These are phyloP conservation scores for Melinopterus prodromus DNA, from an alignment of 2,888 invertebrate species.

Conservation along the genomic window DNA sequence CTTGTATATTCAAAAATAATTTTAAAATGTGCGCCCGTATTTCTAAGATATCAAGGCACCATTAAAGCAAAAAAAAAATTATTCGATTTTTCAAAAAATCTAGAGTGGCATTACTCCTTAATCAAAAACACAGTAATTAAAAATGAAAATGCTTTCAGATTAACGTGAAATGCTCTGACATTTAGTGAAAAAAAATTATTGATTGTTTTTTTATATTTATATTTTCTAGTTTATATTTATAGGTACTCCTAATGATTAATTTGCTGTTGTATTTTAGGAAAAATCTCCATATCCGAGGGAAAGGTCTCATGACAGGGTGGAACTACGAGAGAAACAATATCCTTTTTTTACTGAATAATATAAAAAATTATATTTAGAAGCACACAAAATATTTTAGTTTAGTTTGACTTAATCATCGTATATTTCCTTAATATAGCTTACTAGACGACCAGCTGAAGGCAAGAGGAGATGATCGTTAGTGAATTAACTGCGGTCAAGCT, in stretches of 20 bases:
- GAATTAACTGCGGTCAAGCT: not conserved
- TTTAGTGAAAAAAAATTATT: no score
- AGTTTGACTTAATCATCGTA: constrained; percentile 30
- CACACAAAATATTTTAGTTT: constrained; percentile 17
- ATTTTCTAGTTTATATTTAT: no score
- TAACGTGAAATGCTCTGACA: no score
- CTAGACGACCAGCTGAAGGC: constrained; percentile 61
- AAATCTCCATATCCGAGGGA: constrained; percentile 80
- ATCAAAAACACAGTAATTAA: no score
- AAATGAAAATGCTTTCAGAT: no score
- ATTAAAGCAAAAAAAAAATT: no score
- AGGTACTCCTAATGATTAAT: not conserved
- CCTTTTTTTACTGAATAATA: constrained; percentile 63
- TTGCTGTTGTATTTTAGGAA: constrained; percentile 67
- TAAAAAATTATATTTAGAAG: constrained; percentile 30
- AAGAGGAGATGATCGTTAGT: constrained; percentile 59
- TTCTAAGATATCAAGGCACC: no score
- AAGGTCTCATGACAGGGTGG: constrained; percentile 79
- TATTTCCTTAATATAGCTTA: constrained; percentile 57
- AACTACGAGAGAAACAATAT: constrained; percentile 85
- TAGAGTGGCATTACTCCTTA: no score
- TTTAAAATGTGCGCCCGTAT: no score
- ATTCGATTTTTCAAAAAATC: no score
- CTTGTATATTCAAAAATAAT: no score
- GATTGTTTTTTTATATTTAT: no score